Base-by-base conservation (phyloP, 2,888 invertebrate species). In the Drosophila picticornis region DNA sequence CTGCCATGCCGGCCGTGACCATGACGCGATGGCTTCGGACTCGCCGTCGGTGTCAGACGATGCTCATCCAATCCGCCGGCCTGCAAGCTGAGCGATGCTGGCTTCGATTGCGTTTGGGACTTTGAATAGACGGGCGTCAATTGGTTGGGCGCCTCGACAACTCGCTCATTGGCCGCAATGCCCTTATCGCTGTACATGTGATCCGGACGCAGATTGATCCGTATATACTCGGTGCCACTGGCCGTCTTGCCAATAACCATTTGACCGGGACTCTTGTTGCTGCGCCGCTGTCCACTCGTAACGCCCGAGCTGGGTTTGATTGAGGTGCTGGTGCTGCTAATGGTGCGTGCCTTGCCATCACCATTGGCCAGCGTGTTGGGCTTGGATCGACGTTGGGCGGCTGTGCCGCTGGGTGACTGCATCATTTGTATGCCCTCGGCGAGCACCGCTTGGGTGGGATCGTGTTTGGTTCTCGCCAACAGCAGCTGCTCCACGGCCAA, bases 151-250 rank as follows among this genome's bases (percentile, higher is more conserved):
- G 91, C 91, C 68, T 93, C 93, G 2, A 93, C 88, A 10, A 93
- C 81, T 70, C 83, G 91, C 71, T 90, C 92, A 80, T 91, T 93
- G 79, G 91, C 88, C 76, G 93, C 94, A n/a, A 94, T 93, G 56
- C 94, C 94, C 73, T 94, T 93, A 75, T 94, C 93, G 63, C 95
- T 95, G 88, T 96, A 96, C 92, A 96, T 95, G 56, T 95, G 95
- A 90, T 96, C 96, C 0, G 97, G 96, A 86, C 96, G 96, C 53
- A 97, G 92, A 92, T 96, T 95, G 72, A 96, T 96, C 70, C 96
- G 94, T 77, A 96, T 95, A 78, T 95, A 95, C 72, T 95, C 94
- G 0, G 95, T 93, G 65, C 94, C 93, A 51, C 92, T 91, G 10
- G 93, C 87, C 11, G 92, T 93, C 40, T 92, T 92, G 9, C 93